Base-by-base conservation (phyloP, 2,113 vertebrate species). In the Rafetus swinhoei region DNA sequence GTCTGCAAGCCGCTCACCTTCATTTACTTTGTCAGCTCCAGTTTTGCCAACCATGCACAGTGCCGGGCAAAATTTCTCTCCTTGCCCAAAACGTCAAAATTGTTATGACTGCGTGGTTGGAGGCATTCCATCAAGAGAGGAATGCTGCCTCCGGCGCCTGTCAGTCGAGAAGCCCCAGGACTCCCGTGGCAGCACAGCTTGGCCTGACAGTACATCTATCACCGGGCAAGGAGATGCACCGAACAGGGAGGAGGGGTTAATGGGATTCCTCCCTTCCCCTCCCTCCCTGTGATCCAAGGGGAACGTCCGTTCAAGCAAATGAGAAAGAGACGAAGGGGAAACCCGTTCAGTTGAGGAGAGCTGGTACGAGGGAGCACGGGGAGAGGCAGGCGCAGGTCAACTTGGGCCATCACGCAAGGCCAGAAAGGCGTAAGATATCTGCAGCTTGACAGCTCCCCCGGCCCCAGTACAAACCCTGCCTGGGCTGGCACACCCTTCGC, bases 11-110 rank as follows among this genome's bases (percentile, higher is more conserved):
- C 4, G 0, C 87, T 82, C 76, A 96, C 95, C 96, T 97, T 94
- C 90, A 98, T 97, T 95, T 86, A 90, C 93, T 88, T 92, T 97
- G 95, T 96, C 98, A 98, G 97, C 57, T 82, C 77, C 87, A 92
- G 90, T 98, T 97, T 87, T 97, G 97, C 97, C 93, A 96, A 96
- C 97, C 77, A 92, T 84, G 95, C 95, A 95, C 80, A 94, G 97
- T 89, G 97, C 93, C 83, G 32, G 69, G 82, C 79, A 94, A 59
- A 86, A 94, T 94, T 93, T 92, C 93, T 92, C 92, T 97, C 90
- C 77, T 97, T 96, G 92, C 85, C 87, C 90, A 92, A 97, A 97
- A 97, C 53, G 96, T 97, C 94, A 92, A 95, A 92, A 97, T 97
- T 60, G 84, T 95, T 97, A 86, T 87, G 96, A 97, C 95, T 81